Percentiles rank a stretch among this genome's conserved stretches.
Evolutionary conservation across 2,888 invertebrate species (phyloP).

Genomic region (Malacosoma neustria): DNA sequence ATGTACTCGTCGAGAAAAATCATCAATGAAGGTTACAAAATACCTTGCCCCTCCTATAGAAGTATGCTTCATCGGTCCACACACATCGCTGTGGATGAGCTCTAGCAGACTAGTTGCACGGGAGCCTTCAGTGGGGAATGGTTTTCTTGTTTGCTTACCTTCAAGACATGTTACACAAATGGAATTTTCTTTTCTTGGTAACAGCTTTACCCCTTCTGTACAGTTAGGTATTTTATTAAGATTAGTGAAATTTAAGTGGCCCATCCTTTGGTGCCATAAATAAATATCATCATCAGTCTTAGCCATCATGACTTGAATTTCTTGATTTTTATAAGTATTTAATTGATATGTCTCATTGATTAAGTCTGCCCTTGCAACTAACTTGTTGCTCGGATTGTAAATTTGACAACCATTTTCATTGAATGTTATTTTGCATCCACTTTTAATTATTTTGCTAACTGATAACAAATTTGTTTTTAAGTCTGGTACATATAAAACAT

Average conservation of each 20-base stretch:
- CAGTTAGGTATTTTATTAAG: neutral
- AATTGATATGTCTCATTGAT: too few species aligned
- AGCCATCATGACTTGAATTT: neutral
- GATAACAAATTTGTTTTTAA: too few species aligned
- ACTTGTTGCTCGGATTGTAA: too few species aligned
- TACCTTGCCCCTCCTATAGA: slow-evolving; percentile 6
- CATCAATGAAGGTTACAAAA: slow-evolving; percentile 5
- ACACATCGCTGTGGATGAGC: slow-evolving; percentile 5
- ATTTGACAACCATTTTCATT: neutral
- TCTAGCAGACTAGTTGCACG: neutral
- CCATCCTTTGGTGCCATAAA: neutral
- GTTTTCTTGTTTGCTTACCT: neutral
- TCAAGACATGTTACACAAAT: neutral
- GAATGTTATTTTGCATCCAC: neutral
- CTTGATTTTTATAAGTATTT: too few species aligned
- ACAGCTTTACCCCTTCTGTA: neutral
- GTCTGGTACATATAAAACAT: neutral
- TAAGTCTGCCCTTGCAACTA: too few species aligned
- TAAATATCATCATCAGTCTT: neutral
- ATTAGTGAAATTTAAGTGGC: neutral
- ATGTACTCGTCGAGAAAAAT: slow-evolving; percentile 2
- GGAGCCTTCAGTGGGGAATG: neutral
- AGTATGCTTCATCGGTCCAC: slow-evolving; percentile 6
- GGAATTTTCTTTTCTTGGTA: neutral
- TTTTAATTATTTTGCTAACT: neutral